Evolutionary conservation across 2,888 invertebrate genomes (phyloP).

Genomic region (Drosophila anomelani): DNA sequence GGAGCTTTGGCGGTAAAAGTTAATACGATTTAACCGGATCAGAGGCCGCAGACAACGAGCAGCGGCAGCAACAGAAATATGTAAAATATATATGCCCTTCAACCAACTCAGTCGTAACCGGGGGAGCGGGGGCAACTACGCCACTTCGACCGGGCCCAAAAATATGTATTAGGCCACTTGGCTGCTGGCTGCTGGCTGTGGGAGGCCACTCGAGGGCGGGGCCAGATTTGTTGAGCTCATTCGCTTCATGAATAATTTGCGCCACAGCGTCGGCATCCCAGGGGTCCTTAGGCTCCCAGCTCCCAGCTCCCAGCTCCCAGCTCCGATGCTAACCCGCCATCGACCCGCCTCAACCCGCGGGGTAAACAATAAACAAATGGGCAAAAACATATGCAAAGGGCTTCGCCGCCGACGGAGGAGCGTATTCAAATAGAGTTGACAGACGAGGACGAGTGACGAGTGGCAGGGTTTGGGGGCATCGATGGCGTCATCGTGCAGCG

Average conservation of each 20-base stretch:
- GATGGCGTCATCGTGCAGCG: slow-evolving; percentile 66
- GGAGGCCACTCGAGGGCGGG: slow-evolving; percentile 21
- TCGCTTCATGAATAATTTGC: slow-evolving; percentile 78
- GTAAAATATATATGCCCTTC: slow-evolving; percentile 61
- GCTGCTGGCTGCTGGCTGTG: slow-evolving; percentile 43
- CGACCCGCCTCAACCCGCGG: slow-evolving; percentile 18
- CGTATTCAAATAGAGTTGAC: slow-evolving; percentile 70
- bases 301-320: not conserved
- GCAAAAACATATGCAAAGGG: slow-evolving; percentile 76
- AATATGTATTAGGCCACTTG: slow-evolving; percentile 79
- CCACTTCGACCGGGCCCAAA: slow-evolving; percentile 64
- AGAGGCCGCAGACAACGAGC: slow-evolving; percentile 61
- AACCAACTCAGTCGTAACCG: slow-evolving; percentile 24
- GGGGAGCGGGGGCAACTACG: slow-evolving; percentile 44
- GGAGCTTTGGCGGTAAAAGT: slow-evolving; percentile 65
- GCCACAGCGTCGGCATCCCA: slow-evolving; percentile 69
- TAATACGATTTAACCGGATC: slow-evolving; percentile 77
- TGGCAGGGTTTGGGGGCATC: slow-evolving; percentile 59
- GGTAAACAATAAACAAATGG: slow-evolving; percentile 77
- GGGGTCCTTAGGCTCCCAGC: slow-evolving; percentile 17
- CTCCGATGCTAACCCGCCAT: slow-evolving; percentile 9
- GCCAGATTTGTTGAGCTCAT: slow-evolving; percentile 76
- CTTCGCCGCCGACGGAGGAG: slow-evolving; percentile 4
- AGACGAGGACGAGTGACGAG: slow-evolving; percentile 56
- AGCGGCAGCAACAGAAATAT: slow-evolving; percentile 54